phyloP scores from a whole-genome alignment of 2,797 vertebrate genomes.

The Intellagama lesueurii region DNA sequence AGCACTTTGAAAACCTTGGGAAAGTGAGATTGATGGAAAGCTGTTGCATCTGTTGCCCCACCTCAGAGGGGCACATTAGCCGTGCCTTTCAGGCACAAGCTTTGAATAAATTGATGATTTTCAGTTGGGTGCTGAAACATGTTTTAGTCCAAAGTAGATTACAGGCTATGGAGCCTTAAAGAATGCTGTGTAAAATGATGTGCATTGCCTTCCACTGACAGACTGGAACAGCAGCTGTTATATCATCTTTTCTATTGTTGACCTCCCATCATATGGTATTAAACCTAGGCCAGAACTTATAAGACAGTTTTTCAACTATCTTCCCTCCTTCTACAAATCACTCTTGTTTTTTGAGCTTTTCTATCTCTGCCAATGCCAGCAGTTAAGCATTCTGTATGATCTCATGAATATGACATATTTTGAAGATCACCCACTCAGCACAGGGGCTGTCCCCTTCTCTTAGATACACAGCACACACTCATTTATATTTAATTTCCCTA shows the following conservation, averaged over 20 bases:
- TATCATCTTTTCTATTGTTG: conserved; percentile 17
- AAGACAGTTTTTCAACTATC: background rate
- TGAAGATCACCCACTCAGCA: background rate
- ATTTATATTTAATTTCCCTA: background rate
- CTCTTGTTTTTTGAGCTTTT: background rate
- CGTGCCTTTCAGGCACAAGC: background rate
- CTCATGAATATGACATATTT: background rate
- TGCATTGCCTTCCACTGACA: conserved; percentile 22
- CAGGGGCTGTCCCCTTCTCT: background rate
- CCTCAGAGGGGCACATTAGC: background rate
- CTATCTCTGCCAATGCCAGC: background rate
- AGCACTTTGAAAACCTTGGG: background rate
- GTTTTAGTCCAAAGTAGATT: conserved; percentile 36
- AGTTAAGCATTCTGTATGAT: background rate
- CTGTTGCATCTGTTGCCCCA: background rate
- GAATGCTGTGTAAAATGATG: conserved; percentile 3
- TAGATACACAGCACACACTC: background rate
- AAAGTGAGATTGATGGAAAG: background rate
- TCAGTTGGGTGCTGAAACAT: background rate
- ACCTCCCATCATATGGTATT: conserved; percentile 23
- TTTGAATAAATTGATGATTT: background rate
- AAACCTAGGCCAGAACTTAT: conserved; percentile 27
- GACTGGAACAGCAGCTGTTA: conserved; percentile 35
- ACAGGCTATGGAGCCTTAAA: background rate
- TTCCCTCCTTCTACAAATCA: background rate